Base-by-base conservation (phyloP, 2,113 vertebrate genomes). In the Labeo catla region DNA sequence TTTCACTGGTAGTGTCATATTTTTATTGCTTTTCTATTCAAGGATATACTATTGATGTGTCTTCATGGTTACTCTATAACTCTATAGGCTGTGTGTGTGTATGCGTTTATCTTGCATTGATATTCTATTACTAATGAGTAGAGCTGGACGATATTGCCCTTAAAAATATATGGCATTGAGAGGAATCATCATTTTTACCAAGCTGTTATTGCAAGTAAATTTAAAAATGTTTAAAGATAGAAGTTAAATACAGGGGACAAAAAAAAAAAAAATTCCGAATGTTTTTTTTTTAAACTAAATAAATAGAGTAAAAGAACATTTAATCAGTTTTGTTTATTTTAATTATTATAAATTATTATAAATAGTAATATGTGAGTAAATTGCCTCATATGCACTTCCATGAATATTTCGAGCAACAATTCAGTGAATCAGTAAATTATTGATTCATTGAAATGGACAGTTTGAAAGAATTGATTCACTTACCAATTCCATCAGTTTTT, bases 1-100 rank as follows among this genome's bases (percentile, higher is more conserved):
- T 76, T 49, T 78, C 43, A 85, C n/a, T 70, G 12, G 47, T 72
- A 39, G 19, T 83, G 50, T 73, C 66, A 11, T 52, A 23, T 21
- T 43, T 72, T 57, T 70, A 59, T 84, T 43, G 59, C 54, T 45
- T 73, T 83, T 83, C 50, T 16, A 39, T 54, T 39, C 66, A 39
- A 43, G 34, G 66, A 23, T 72, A n/a, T 57, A 73, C 11, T 68
- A 68, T 72, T 43, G 21, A 57, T 79, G 57, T 65, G 63, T 59
- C 28, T 79, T 59, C 76, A 57, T 36, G 21, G 23, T 39, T 57
- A 45, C n/a, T n/a, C n/a, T n/a, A n/a, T n/a, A 45, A 81, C 43
- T 2, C 63, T 43, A 39, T 13, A 19, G 66, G 6, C 66, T 80
- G 11, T 80, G 23, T 81, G 43, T 74, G 39, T 83, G 6, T 82